phyloP scores from a whole-genome alignment of 1,140 invertebrate species.

The Aporrectodea caliginosa region DNA sequence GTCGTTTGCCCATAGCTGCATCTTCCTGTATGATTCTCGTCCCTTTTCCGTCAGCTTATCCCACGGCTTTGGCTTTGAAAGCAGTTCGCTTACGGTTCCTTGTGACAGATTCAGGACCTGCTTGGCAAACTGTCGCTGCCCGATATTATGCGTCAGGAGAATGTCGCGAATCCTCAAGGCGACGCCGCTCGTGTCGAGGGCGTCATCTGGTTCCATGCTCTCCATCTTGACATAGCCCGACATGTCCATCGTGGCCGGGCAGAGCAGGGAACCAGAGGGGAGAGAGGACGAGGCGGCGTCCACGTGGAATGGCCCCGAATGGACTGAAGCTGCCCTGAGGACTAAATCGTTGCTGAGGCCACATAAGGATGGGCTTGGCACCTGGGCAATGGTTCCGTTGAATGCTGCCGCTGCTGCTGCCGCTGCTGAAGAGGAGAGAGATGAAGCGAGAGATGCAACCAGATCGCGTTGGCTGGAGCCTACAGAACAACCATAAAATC shows the following conservation, averaged over 20 bases:
- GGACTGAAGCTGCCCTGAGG: too few species aligned
- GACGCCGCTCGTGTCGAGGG: slow-evolving; percentile 84
- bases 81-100: slow-evolving; percentile 93
- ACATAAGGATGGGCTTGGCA: too few species aligned
- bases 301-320: background rate
- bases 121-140: slow-evolving; percentile 96
- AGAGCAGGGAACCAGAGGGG: background rate
- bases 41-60: slow-evolving; percentile 99
- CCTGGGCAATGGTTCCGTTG: too few species aligned
- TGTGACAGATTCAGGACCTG: slow-evolving; percentile 94
- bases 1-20: slow-evolving; percentile 98
- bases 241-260: background rate
- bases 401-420: too few species aligned
- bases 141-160: slow-evolving; percentile 92
- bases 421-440: too few species aligned
- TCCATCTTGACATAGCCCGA: background rate
- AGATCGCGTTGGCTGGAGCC: too few species aligned
- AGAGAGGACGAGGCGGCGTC: background rate
- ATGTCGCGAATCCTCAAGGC: slow-evolving; percentile 84
- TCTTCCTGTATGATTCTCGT: slow-evolving; percentile 95
- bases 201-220: background rate
- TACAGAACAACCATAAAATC: too few species aligned
- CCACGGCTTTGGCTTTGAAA: slow-evolving; percentile 99
- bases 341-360: too few species aligned
- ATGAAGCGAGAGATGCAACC: too few species aligned